phyloP scores from a whole-genome alignment of 2,797 vertebrate genomes.

The Anisognathus igniventris region DNA sequence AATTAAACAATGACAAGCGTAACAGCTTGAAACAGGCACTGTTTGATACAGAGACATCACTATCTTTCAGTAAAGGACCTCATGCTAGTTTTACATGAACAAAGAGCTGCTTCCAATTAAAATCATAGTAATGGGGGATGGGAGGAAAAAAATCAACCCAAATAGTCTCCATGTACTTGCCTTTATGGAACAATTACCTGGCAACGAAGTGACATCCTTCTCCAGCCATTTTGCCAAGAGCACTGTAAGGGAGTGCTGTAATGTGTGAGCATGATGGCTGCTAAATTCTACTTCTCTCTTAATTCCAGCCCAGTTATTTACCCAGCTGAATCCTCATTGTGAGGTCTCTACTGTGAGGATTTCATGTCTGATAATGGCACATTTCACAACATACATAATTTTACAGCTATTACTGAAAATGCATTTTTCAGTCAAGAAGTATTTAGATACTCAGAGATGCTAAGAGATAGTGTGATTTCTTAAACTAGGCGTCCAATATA shows the following conservation, averaged over 20 bases:
- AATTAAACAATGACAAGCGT: background rate
- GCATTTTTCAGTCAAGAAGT: background rate
- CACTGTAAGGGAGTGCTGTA: background rate
- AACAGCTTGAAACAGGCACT: slow-evolving; percentile 16
- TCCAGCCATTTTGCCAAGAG: background rate
- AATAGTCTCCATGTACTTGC: background rate
- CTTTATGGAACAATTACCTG: background rate
- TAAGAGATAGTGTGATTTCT: background rate
- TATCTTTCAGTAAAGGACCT: background rate
- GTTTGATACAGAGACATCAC: slow-evolving; percentile 28
- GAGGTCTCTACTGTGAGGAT: background rate
- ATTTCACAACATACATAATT: background rate
- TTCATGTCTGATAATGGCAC: background rate
- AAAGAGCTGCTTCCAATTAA: slow-evolving; percentile 43
- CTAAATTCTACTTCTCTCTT: background rate
- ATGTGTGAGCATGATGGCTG: background rate
- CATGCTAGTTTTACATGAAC: background rate
- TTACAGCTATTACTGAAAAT: background rate
- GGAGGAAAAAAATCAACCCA: background rate
- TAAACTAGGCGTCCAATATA: background rate
- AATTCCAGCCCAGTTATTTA: background rate
- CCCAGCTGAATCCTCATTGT: background rate
- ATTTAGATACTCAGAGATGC: background rate
- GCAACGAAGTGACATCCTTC: background rate
- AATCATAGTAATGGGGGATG: background rate